Base-by-base conservation (phyloP, 2,113 vertebrate species). In the Rhinoptilus africanus region DNA sequence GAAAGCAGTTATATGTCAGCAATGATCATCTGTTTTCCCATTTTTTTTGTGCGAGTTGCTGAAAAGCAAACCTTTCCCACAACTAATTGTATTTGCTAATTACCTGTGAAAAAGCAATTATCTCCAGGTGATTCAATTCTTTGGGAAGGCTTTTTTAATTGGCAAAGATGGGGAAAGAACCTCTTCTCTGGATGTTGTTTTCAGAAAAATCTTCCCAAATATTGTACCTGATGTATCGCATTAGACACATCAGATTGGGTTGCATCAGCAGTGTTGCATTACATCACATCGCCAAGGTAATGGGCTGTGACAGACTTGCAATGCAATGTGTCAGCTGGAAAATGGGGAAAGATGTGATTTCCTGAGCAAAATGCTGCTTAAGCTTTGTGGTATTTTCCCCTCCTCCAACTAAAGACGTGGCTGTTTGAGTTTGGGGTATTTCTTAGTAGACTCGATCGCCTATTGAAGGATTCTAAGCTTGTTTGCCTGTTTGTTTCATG, bases 331-430 rank as follows among this genome's bases (percentile, higher is more conserved):
- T 96, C 95, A 95, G 92, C 93, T 97, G 93, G 69, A 96, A 97
- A 97, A 96, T 89, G 90, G 96, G 95, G 71, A 94, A 93, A 92
- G 95, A 95, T 92, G 96, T 85, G 92, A 91, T 96, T 97, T 97
- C 94, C 94, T 77, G 67, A 92, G 53, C 41, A 95, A 95, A 97
- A 97, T 78, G 93, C 87, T 95, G 15, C 89, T 93, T 88, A 92
- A 96, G 60, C 56, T 74, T 78, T 73, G 39, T 80, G 77, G 79
- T 48, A 39, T 89, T 85, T 68, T 62, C 77, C 73, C 50, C 17
- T 57, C 14, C 45, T 69, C 56, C 47, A 75, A 20, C 48, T 63
- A 5, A 85, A 66, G 39, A 53, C 74, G 69, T n/a, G 37, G 41
- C 71, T 86, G 56, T 27, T 91, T 16, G 5, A 27, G 12, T 74